These are phyloP conservation scores for Harmothoe impar DNA, from an alignment of 2,888 invertebrate genomes.

Conservation along the genomic window DNA sequence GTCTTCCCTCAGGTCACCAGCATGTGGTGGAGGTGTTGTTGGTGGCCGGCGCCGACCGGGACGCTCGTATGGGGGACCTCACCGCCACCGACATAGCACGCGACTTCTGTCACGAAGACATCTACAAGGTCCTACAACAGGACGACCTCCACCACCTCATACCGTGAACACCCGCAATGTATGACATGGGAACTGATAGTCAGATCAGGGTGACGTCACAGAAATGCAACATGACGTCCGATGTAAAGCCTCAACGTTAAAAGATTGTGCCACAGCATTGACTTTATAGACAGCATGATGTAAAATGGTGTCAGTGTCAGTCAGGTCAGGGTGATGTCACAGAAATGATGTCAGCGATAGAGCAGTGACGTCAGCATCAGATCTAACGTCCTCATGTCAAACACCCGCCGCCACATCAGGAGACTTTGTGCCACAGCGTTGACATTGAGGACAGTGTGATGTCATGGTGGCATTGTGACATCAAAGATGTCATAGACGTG, in stretches of 20 bases:
- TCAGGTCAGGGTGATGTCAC: neutral
- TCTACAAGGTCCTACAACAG: slow-evolving; percentile 68
- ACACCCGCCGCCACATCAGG: neutral
- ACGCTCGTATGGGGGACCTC: slow-evolving; percentile 78
- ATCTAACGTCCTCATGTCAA: neutral
- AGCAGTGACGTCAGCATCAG: neutral
- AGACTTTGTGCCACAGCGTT: neutral
- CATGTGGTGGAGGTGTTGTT: slow-evolving; percentile 78
- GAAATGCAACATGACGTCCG: neutral
- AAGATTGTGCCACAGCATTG: neutral
- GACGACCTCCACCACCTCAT: neutral
- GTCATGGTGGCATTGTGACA: neutral
- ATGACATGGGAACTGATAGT: neutral
- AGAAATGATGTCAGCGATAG: neutral
- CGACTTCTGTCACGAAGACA: slow-evolving; percentile 78
- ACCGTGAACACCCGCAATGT: neutral
- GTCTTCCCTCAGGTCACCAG: slow-evolving; percentile 76
- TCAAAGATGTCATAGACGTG: neutral
- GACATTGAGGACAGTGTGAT: neutral
- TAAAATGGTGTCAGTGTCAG: neutral
- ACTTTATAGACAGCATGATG: neutral
- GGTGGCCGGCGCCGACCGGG: slow-evolving; percentile 75
- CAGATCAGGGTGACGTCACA: neutral
- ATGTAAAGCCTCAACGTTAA: neutral
- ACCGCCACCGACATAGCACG: slow-evolving; percentile 78